Evolutionary conservation across 2,888 invertebrate genomes (phyloP), one percentile per base, ranked within the genome.

Genomic region (Andricus curvator): DNA sequence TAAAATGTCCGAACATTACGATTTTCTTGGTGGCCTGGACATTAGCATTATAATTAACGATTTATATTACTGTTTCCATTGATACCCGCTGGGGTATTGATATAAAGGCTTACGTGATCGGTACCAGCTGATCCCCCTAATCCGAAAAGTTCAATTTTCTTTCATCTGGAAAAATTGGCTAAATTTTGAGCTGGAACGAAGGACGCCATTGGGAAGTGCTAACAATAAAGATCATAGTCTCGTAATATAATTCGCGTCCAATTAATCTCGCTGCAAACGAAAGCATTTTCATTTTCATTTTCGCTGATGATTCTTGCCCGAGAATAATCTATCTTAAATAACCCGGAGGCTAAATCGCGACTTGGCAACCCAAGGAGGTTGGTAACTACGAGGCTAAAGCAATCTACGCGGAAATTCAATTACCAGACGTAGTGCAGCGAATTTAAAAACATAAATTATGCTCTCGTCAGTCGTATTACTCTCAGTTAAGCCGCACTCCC

Each of bases 281-380:
- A 87, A 89, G 89, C 90, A 88, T 91, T 91, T 92, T 91, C 91
- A 90, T 56, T 44, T 44, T 44, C 44, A 60, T 90, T 91, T 91
- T 90, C 89, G 90, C 90, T 89, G 89, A 90, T 91, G 88, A 85
- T 85, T 86, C 88, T 83, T 82, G 86, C 86, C 78, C 81, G 85
- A 87, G 88, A 89, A 92, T 92, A 92, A 92, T 92, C 90, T 90
- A 88, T 91, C 91, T 90, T 91, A 91, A 91, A 92, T 92, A 92
- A 92, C 88, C 91, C 89, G 86, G 87, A 87, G 91, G 90, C 87
- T 89, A 86, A 86, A 87, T 85, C 85, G 85, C 85, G 85, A 82
- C 82, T 85, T 80, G 78, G 83, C 83, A 78, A 83, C 81, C 84
- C 78, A 83, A 84, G 85, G 81, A 82, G 80, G 84, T 84, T 84